Conservation (phyloP, 1,140 invertebrate genomes). For the Ceratina calcarata region DNA sequence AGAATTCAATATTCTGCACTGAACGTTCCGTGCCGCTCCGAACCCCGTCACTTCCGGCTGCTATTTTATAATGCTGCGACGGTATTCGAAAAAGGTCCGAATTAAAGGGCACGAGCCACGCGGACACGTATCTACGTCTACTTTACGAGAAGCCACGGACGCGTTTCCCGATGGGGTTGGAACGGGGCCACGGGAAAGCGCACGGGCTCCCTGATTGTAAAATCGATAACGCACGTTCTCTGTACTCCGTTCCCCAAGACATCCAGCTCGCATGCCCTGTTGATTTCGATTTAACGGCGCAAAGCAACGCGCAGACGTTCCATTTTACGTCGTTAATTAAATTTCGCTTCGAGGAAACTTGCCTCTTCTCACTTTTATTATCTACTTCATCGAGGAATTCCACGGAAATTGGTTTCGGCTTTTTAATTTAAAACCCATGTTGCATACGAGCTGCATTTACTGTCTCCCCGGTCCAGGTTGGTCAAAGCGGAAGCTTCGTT, state of each 20-base stretch:
- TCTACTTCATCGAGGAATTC: no score
- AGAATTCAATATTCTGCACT: no score
- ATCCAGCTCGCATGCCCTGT: neutral
- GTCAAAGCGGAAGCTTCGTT: no score
- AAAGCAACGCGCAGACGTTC: neutral
- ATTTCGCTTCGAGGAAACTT: neutral
- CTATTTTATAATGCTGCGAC: neutral
- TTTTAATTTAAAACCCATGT: no score
- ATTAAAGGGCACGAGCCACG: conserved; percentile 1
- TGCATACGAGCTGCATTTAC: no score
- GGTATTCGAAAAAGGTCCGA: neutral
- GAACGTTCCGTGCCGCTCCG: no score
- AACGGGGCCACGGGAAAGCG: conserved; percentile 18
- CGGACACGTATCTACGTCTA: conserved; percentile 3
- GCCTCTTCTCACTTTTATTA: no score
- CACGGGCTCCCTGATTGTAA: conserved; percentile 58
- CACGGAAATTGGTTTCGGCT: no score
- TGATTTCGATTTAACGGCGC: neutral
- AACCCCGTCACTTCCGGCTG: no score
- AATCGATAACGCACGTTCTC: conserved; percentile 52
- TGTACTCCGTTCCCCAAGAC: neutral
- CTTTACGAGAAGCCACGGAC: conserved; percentile 38
- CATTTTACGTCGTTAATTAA: conserved; percentile 2
- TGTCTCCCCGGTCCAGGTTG: no score
- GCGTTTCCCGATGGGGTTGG: neutral